Conservation (phyloP, 2,113 vertebrate species). For the Eolophus roseicapilla region DNA sequence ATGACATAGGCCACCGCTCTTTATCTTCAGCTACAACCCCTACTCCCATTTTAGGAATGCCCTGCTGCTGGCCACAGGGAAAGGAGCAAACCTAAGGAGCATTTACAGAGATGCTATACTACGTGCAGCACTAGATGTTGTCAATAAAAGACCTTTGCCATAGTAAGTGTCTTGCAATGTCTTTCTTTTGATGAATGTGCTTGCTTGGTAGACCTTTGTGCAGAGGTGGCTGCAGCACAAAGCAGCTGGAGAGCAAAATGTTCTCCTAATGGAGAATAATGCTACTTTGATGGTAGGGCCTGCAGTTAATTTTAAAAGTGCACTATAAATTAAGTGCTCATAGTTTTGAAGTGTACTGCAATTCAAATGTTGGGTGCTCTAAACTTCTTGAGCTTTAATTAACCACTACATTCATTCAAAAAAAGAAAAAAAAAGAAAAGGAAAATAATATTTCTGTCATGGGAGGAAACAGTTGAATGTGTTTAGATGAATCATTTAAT, state of each 20-base stretch:
- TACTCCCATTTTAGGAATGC: neutral
- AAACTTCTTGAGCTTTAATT: constrained; percentile 28
- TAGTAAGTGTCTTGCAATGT: neutral
- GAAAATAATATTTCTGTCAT: neutral
- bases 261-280: neutral
- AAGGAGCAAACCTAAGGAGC: neutral
- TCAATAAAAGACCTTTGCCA: neutral
- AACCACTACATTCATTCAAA: neutral
- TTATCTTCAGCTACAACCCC: neutral
- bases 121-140: neutral
- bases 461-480: neutral
- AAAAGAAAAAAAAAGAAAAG: neutral
- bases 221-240: neutral
- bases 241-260: neutral
- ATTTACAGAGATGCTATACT: neutral
- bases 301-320: neutral
- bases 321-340: constrained; percentile 10
- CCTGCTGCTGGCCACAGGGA: neutral
- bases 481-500: constrained; percentile 24
- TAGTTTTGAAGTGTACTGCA: constrained; percentile 4
- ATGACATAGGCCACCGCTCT: neutral
- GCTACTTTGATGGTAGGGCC: accelerated
- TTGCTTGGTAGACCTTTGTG: neutral
- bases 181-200: neutral
- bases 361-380: neutral